Evolutionary conservation across 2,797 vertebrate species (phyloP), one percentile per base, ranked within the genome.

Genomic region (Sebastes reedi): DNA sequence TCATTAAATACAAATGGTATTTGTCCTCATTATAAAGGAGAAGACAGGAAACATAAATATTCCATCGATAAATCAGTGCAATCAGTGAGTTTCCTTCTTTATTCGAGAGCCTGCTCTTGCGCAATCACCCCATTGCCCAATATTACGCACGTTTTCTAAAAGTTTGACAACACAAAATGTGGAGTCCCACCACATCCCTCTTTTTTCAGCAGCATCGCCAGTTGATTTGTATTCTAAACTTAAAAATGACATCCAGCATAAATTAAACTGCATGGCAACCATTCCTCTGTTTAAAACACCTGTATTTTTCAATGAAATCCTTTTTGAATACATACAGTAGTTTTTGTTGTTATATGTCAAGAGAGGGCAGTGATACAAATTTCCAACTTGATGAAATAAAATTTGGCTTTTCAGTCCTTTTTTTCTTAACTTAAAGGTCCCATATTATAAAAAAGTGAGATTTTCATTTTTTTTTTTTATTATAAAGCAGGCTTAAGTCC

Each of bases 171-270:
- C 3, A 46, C 25, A 39, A 39, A 39, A 39, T 39, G 36, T 39
- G 13, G 13, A 39, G 13, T 88, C 89, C 91, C 88, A 86, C 84
- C 89, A 94, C 94, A 94, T 94, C 93, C 94, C 94, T 93, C 85
- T 88, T 89, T 74, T 46, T 86, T 86, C 83, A 92, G 81, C 85
- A 87, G 81, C 87, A 91, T 90, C 82, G 72, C 73, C 79, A 69
- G 77, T 86, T 91, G 14, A 85, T 90, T 93, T 92, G 88, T 78
- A 79, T 79, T 87, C 82, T 85, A 72, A 88, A 83, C 78, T 85
- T 87, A 79, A 88, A 82, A 70, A 89, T 88, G 69, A 87, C 89
- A 89, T 89, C 75, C 60, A 80, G 75, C 79, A 87, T 92, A 78
- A 83, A 90, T 91, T 89, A 89, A 88, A 88, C 81, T 85, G 80